Evolutionary conservation across 2,797 vertebrate genomes (phyloP), one percentile per base, ranked within the genome.

Genomic region (Dendrocincla fuliginosa): DNA sequence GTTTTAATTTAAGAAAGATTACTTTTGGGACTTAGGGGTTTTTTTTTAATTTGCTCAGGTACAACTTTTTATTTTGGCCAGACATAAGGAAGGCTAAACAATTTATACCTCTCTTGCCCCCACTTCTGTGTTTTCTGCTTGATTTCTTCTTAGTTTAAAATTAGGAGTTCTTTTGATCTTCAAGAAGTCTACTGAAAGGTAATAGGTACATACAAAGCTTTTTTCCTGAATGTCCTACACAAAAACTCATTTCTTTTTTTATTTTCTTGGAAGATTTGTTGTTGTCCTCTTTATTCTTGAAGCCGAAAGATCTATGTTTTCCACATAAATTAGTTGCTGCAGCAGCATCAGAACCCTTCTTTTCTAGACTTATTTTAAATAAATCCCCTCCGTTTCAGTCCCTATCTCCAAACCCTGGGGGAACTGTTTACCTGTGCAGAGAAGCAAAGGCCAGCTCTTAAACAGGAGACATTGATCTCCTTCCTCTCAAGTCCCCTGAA

Each of bases 1-100:
- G 47, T 89, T 59, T 60, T 75, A 94, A 93, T 93, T 76, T 60
- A 74, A 71, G 89, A 88, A 85, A 94, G 64, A 73, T 91, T 73
- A 77, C 71, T 96, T 93, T 44, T 2, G 39, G 24, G 39, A 27
- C 87, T 92, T 86, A 74, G 70, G 70, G 20, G 41, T 41, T 16
- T 50, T 76, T 76, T 70, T 89, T 47, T 7, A 69, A 68, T 95
- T 82, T 94, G 32, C 37, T 91, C 73, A 84, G 80, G 87, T 95
- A 67, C 56, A 69, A 41, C 24, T 78, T 52, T 55, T 83, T 91
- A 83, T 83, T 74, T 47, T 20, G 2, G 20, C 78, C 61, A 70
- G 56, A 87, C 8, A 2, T 92, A 67, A 86, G 30, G n/a, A 92
- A 61, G 6, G 22, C 86, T 75, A 50, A 91, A 56, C 42, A 81